Evolutionary conservation across 2,888 invertebrate species (phyloP).

Genomic region (Leucophenga montana): DNA sequence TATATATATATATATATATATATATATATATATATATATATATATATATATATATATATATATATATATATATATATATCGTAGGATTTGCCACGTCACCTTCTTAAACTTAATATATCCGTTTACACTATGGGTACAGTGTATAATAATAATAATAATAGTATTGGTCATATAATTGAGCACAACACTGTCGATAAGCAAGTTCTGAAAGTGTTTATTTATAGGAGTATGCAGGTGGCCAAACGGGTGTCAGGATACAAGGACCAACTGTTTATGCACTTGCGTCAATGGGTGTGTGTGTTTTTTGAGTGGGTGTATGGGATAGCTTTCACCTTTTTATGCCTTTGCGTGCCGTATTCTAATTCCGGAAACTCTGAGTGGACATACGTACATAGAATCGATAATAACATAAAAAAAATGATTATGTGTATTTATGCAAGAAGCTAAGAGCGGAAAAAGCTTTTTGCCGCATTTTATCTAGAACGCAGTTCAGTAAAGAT

Average conservation of each 20-base stretch:
- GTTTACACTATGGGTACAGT: too few relatives aligned
- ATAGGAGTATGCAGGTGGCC: constrained; percentile 1
- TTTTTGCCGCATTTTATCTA: too few relatives aligned
- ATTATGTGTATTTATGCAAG: background rate
- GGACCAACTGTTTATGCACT: too few relatives aligned
- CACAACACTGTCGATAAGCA: background rate
- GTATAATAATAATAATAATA: too few relatives aligned
- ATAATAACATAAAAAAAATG: background rate
- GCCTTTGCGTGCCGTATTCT: constrained; percentile 8
- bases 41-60: too few relatives aligned
- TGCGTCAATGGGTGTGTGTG: constrained; percentile 16
- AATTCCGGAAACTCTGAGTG: constrained; percentile 12
- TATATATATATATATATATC: too few relatives aligned
- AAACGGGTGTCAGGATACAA: background rate
- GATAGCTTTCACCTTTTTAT: too few relatives aligned
- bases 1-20: too few relatives aligned
- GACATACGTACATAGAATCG: background rate
- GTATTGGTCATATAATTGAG: background rate
- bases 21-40: too few relatives aligned
- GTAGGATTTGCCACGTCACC: too few relatives aligned
- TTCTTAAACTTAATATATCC: too few relatives aligned
- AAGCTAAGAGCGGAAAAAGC: background rate
- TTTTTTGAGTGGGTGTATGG: constrained; percentile 22
- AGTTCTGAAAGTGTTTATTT: background rate
- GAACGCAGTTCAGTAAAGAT: too few relatives aligned